These are phyloP conservation scores for Dolomedes plantarius DNA, from an alignment of 2,888 invertebrate genomes.

Conservation along the genomic window DNA sequence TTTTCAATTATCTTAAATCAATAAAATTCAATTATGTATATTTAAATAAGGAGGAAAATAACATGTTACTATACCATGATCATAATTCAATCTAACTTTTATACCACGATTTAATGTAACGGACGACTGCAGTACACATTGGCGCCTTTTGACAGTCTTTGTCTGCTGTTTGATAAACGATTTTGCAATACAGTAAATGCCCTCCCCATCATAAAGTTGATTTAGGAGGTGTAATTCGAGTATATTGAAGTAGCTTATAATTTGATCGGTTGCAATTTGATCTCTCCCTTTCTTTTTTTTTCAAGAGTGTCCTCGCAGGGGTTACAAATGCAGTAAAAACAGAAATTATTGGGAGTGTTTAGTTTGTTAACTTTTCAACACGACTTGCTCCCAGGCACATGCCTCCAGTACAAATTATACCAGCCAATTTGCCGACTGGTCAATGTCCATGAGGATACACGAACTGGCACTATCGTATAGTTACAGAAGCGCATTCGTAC, in stretches of 20 bases:
- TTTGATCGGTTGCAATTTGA: background rate
- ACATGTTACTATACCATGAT: background rate
- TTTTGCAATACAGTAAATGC: background rate
- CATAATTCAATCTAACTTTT: background rate
- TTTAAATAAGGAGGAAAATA: background rate
- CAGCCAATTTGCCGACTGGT: background rate
- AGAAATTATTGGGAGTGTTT: background rate
- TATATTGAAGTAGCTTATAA: background rate
- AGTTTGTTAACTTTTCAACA: background rate
- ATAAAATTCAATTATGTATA: background rate
- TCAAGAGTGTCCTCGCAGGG: no score
- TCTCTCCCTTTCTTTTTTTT: background rate
- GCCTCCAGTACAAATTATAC: background rate
- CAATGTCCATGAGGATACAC: background rate
- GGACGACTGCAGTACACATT: background rate
- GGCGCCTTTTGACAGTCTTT: background rate
- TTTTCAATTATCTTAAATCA: background rate
- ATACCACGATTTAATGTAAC: background rate
- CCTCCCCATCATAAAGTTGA: constrained; percentile 20
- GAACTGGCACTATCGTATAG: background rate
- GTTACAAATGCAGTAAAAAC: background rate
- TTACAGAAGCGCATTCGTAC: background rate
- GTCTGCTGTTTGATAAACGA: background rate
- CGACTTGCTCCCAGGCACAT: background rate
- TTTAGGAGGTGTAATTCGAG: constrained; percentile 46